Percentiles rank a stretch among this genome's conserved stretches.
Conservation (phyloP, 2,113 vertebrate genomes). For the Pantherophis guttatus region DNA sequence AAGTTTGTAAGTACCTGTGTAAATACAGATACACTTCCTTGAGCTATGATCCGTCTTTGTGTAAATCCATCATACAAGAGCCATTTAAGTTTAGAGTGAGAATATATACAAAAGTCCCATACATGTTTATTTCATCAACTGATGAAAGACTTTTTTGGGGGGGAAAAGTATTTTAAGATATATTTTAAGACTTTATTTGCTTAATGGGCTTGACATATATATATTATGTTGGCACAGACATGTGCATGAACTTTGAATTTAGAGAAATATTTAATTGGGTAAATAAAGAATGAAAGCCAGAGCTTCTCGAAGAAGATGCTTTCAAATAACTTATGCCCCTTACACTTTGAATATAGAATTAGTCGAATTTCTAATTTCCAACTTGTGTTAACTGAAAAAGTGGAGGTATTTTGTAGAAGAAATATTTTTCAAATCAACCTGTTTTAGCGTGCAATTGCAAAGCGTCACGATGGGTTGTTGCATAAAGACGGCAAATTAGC, state of each 20-base stretch:
- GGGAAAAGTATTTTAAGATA: not conserved
- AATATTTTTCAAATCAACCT: not conserved
- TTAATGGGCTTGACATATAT: not conserved
- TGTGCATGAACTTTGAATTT: not conserved
- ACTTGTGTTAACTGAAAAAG: not conserved
- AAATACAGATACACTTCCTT: constrained; percentile 22
- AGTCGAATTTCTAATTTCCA: not conserved
- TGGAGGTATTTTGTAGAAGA: not conserved
- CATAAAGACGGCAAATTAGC: not conserved
- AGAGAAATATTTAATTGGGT: not conserved
- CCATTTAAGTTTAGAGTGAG: not conserved
- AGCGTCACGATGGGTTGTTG: not conserved
- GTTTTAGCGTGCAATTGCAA: not conserved
- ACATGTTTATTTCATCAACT: constrained; percentile 3
- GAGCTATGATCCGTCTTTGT: constrained; percentile 1
- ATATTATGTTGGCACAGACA: not conserved
- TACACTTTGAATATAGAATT: not conserved
- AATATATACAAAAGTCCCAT: not conserved
- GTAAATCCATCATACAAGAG: not conserved
- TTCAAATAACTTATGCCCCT: not conserved
- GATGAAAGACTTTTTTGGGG: not conserved
- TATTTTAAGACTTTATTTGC: not conserved
- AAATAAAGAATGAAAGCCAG: not conserved
- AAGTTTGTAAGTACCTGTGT: not conserved
- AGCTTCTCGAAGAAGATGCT: not conserved